These are phyloP conservation scores for Trematomus loennbergii DNA, from an alignment of 2,113 vertebrate species.

Conservation along the genomic window DNA sequence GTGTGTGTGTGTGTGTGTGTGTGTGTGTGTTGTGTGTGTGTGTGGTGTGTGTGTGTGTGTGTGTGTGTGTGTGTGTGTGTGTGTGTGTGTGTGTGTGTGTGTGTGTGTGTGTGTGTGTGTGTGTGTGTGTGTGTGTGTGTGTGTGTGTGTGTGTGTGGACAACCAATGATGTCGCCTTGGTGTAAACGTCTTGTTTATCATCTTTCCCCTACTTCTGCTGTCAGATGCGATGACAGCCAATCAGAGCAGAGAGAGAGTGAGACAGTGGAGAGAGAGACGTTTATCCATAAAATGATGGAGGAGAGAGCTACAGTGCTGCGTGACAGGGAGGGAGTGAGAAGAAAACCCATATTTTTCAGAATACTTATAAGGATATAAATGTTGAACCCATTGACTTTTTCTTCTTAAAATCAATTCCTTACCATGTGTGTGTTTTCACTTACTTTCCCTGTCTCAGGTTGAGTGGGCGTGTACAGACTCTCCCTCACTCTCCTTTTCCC, in stretches of 20 bases:
- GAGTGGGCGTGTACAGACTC: neutral
- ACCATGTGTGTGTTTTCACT: neutral
- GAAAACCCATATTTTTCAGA: neutral
- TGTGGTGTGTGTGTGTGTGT: conserved; percentile 18
- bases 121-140: conserved; percentile 12
- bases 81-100: conserved; percentile 24
- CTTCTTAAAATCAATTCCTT: neutral
- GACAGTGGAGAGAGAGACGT: neutral
- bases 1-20: conserved; percentile 23
- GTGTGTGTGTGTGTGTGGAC: conserved; percentile 16
- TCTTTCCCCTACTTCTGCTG: conserved; percentile 43
- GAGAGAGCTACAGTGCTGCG: neutral
- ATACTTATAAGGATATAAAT: neutral
- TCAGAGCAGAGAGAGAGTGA: conserved; percentile 22
- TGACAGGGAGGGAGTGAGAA: neutral
- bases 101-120: conserved; percentile 19
- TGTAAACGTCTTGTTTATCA: conserved; percentile 69
- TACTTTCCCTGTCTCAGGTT: neutral
- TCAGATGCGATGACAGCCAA: conserved; percentile 65
- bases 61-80: conserved; percentile 18
- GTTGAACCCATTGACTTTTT: neutral
- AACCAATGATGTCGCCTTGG: conserved; percentile 21
- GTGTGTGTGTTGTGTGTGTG: conserved; percentile 15
- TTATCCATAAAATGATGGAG: neutral
- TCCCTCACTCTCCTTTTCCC: neutral